Evolutionary conservation across 1,140 invertebrate species (phyloP).

Genomic region (Euwallacea fornicatus): DNA sequence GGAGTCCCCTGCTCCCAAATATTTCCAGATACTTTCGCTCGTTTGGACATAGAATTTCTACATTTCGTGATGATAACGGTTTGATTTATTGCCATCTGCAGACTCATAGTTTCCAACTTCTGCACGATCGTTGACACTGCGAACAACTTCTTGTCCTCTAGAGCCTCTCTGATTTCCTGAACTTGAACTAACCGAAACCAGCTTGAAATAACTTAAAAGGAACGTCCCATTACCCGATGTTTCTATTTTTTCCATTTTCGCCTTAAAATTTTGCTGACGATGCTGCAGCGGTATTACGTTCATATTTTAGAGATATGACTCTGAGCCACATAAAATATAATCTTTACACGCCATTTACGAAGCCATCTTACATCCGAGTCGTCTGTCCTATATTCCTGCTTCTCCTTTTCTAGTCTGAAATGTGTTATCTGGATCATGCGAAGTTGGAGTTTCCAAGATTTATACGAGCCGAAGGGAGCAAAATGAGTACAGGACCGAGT

Average conservation of each 20-base stretch:
- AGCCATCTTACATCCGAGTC: constrained; percentile 20
- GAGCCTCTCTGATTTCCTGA: too few relatives aligned
- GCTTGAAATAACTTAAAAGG: background rate
- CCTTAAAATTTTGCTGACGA: constrained; percentile 1
- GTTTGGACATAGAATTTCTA: too few relatives aligned
- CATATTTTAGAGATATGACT: constrained; percentile 20
- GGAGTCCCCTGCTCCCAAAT: too few relatives aligned
- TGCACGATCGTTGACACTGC: too few relatives aligned
- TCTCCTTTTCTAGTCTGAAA: background rate
- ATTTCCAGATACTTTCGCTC: too few relatives aligned
- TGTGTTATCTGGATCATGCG: background rate
- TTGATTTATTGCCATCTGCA: too few relatives aligned
- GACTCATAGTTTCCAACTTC: too few relatives aligned
- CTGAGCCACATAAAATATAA: constrained; percentile 25
- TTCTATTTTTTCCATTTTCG: background rate
- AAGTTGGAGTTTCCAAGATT: background rate
- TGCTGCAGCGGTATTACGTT: constrained; percentile 2
- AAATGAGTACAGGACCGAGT: too few relatives aligned
- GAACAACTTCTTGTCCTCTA: too few relatives aligned
- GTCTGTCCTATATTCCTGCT: constrained; percentile 9
- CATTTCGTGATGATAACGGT: too few relatives aligned
- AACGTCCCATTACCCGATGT: background rate
- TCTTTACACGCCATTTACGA: constrained; percentile 26
- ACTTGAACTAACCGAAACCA: background rate
- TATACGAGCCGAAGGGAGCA: too few relatives aligned